Percentiles rank a stretch among this genome's conserved stretches.
phyloP scores from a whole-genome alignment of 2,113 vertebrate genomes.

The Ciconia maguari region DNA sequence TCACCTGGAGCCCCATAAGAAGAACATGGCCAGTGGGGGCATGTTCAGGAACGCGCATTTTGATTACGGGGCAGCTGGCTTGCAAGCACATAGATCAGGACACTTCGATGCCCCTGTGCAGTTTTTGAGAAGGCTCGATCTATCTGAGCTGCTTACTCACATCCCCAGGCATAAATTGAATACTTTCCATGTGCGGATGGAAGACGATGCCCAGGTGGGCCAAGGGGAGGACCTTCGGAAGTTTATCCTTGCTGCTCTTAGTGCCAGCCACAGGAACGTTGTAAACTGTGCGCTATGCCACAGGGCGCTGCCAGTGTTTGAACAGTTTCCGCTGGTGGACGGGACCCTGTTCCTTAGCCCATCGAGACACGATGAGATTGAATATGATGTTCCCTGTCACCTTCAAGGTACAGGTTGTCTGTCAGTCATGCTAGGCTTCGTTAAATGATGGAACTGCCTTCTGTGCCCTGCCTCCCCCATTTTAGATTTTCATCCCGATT shows the following conservation, averaged over 20 bases:
- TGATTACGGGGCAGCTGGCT: slow-evolving; percentile 78
- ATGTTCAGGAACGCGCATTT: slow-evolving; percentile 79
- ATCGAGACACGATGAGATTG: slow-evolving; percentile 95
- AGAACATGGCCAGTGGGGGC: slow-evolving; percentile 78
- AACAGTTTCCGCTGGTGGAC: slow-evolving; percentile 97
- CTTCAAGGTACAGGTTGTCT: slow-evolving; percentile 91
- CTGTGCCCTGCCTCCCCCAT: not conserved
- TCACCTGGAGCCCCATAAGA: slow-evolving; percentile 90
- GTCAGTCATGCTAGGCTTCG: slow-evolving; percentile 55
- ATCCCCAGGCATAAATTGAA: slow-evolving; percentile 96
- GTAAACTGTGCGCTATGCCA: slow-evolving; percentile 97
- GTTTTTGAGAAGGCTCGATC: slow-evolving; percentile 93
- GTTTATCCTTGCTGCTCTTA: slow-evolving; percentile 96
- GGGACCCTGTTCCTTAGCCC: slow-evolving; percentile 97
- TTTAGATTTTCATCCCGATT: not conserved
- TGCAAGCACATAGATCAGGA: slow-evolving; percentile 81
- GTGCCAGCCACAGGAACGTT: slow-evolving; percentile 93
- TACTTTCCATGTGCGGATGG: slow-evolving; percentile 98
- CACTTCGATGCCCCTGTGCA: slow-evolving; percentile 87
- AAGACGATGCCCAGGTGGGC: slow-evolving; percentile 95
- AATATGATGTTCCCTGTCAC: slow-evolving; percentile 98
- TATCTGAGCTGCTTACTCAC: slow-evolving; percentile 93
- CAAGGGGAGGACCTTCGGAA: slow-evolving; percentile 98
- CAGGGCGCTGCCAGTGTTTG: slow-evolving; percentile 90
- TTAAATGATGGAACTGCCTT: slow-evolving; percentile 9